A percentile compares a stretch with the other conserved stretches of the same genome.
Conservation (phyloP, 1,140 invertebrate genomes). For the Brachionus plicatilis region DNA sequence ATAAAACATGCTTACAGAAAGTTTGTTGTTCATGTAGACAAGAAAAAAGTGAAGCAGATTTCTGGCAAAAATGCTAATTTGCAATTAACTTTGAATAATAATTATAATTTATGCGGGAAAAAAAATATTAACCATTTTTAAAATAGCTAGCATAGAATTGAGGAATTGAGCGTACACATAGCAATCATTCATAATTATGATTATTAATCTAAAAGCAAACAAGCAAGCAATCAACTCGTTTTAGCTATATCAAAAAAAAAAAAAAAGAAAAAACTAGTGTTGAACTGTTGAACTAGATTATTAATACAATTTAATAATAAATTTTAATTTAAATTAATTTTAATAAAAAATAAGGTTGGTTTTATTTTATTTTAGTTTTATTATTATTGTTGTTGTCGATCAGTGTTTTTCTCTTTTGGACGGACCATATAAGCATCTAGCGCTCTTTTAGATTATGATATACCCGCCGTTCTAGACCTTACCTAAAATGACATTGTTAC, state of each 20-base stretch:
- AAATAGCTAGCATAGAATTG: neutral
- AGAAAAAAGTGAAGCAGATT: neutral
- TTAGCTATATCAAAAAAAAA: neutral
- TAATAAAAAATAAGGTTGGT: neutral
- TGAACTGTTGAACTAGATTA: constrained; percentile 39
- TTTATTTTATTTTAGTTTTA: neutral
- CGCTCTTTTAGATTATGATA: neutral
- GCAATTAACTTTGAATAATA: neutral
- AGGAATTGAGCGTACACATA: neutral
- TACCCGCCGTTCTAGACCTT: neutral
- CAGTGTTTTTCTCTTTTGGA: neutral
- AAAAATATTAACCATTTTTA: neutral
- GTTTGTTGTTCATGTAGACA: neutral
- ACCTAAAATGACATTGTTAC: neutral
- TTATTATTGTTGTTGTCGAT: neutral
- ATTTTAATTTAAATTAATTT: constrained; percentile 27
- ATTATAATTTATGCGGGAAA: neutral
- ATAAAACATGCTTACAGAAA: neutral
- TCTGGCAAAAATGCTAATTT: neutral
- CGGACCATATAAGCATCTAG: neutral
- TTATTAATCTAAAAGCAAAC: neutral
- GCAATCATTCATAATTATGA: neutral
- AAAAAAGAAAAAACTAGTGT: neutral
- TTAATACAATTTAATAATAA: constrained; percentile 27
- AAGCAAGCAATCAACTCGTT: neutral